Percentiles rank a stretch among this genome's conserved stretches.
Evolutionary conservation across 30 jellyfish, hydroid and myxozoan species (phyloP).

Genomic region (Chironex yamaguchii): DNA sequence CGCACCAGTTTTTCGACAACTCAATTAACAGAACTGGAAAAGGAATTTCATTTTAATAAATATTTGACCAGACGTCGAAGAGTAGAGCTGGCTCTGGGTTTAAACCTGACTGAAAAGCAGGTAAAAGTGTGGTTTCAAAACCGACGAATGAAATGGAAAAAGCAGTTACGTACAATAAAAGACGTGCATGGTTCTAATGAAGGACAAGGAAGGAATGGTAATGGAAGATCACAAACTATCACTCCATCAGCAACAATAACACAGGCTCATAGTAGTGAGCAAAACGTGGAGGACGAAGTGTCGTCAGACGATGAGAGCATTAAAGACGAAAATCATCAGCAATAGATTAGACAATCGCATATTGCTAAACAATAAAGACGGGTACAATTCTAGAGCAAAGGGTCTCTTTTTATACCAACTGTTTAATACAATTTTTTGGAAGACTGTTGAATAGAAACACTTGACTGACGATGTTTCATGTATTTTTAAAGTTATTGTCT

Average conservation of each 20-base stretch:
- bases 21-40: slow-evolving; percentile 84
- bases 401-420: no score
- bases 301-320: background rate
- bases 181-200: slow-evolving; percentile 32
- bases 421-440: no score
- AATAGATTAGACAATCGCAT: no score
- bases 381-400: no score
- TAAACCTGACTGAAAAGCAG: slow-evolving; percentile 81
- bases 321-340: background rate
- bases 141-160: slow-evolving; percentile 86
- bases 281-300: background rate
- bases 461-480: no score
- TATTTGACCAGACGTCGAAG: slow-evolving; percentile 82
- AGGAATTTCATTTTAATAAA: slow-evolving; percentile 78
- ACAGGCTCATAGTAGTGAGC: background rate
- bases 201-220: background rate
- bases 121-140: slow-evolving; percentile 93
- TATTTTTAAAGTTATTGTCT: no score
- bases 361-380: no score
- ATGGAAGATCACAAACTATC: background rate
- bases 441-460: no score
- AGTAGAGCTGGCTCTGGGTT: slow-evolving; percentile 81
- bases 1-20: slow-evolving; percentile 86
- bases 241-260: background rate
- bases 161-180: slow-evolving; percentile 52